These are phyloP conservation scores for Cyanoderma ruficeps DNA, from an alignment of 2,113 vertebrate species.

Conservation along the genomic window DNA sequence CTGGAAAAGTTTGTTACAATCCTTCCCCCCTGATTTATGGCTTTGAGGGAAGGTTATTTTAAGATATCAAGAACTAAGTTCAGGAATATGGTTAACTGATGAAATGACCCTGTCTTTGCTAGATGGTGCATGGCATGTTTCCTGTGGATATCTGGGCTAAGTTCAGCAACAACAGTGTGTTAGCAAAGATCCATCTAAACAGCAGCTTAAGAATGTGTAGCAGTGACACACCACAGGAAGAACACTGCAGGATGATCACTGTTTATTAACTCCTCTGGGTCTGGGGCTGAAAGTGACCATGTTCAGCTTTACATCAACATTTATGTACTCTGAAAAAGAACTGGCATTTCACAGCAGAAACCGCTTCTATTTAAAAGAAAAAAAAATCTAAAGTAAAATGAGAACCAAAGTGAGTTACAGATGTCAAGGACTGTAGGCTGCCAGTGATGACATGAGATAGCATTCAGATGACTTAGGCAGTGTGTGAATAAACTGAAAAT, in stretches of 20 bases:
- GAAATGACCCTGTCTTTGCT: not conserved
- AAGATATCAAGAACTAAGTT: not conserved
- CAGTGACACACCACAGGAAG: rapidly evolving
- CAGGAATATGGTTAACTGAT: not conserved
- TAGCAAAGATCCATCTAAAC: not conserved
- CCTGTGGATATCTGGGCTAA: not conserved
- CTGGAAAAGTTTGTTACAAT: not conserved
- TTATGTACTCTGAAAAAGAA: not conserved
- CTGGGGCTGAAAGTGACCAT: rapidly evolving
- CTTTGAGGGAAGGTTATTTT: constrained; percentile 17
- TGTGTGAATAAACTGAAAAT: not conserved
- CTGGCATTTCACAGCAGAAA: not conserved
- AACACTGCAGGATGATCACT: not conserved
- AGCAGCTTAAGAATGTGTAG: not conserved
- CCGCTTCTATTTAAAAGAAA: not conserved
- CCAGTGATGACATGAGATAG: not conserved
- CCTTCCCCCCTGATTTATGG: not conserved
- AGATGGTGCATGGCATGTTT: not conserved
- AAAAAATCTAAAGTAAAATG: not conserved
- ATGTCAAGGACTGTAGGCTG: not conserved
- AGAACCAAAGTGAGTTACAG: constrained; percentile 19
- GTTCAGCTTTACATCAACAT: not conserved
- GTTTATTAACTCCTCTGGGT: not conserved
- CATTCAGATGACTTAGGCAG: not conserved
- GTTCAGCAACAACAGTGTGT: not conserved